Percentiles rank a stretch among this genome's conserved stretches.
Conservation (phyloP, 2,888 invertebrate species). For the Phania funesta region DNA sequence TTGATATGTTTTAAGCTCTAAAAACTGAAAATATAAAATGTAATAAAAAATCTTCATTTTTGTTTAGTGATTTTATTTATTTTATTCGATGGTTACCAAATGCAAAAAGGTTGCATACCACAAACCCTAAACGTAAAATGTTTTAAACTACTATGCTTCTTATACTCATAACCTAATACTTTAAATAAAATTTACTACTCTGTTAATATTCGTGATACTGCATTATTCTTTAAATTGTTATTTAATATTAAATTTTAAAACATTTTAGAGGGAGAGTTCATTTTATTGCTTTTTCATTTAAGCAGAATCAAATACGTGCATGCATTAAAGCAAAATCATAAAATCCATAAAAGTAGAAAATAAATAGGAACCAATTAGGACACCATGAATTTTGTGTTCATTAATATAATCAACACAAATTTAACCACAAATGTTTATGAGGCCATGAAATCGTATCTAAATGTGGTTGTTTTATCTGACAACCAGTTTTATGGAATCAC, state of each 20-base stretch:
- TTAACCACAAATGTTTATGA: conserved; percentile 46
- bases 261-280: too few relatives aligned
- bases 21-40: conserved; percentile 17
- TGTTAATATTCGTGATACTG: too few relatives aligned
- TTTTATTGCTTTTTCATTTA: too few relatives aligned
- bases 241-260: too few relatives aligned
- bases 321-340: too few relatives aligned
- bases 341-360: too few relatives aligned
- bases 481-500: background rate
- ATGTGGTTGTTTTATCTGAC: conserved; percentile 21
- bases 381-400: conserved; percentile 50
- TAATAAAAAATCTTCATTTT: conserved; percentile 24
- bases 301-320: too few relatives aligned
- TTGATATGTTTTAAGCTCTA: conserved; percentile 48
- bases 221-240: too few relatives aligned
- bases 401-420: conserved; percentile 59
- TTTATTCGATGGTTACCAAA: conserved; percentile 56
- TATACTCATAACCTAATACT: background rate
- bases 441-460: conserved; percentile 40
- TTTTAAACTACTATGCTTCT: conserved; percentile 19
- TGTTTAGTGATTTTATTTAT: conserved; percentile 45
- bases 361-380: conserved; percentile 39
- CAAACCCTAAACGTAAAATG: conserved; percentile 51
- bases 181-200: too few relatives aligned
- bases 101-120: conserved; percentile 49